Evolutionary conservation across 2,113 vertebrate genomes (phyloP), one percentile per base, ranked within the genome.

Genomic region (Engraulis encrasicolus): DNA sequence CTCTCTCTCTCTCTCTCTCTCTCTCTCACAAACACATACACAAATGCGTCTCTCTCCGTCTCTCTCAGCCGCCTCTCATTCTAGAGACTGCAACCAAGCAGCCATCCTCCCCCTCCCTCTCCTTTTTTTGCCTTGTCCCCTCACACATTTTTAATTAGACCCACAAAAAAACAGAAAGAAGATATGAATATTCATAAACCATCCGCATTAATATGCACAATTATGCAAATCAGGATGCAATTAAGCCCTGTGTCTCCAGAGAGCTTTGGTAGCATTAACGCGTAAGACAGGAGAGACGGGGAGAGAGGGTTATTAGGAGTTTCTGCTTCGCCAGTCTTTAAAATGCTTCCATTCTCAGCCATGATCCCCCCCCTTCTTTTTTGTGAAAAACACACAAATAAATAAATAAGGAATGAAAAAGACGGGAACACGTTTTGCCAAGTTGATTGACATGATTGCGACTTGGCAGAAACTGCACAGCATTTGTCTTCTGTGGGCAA

Each of bases 221-320:
- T 97, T 96, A 97, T 99, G 97, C 94, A 99, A 97, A 99, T 98
- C 91, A 96, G 96, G 89, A 91, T 95, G 93, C 96, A 96, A 96
- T 99, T 99, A 99, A 98, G 96, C 96, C 91, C 88, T 91, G 92
- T 94, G 94, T 95, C 95, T 95, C 95, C 91, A 89, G 95, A 95
- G 95, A 95, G 94, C 90, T 91, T 92, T 91, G 92, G 92, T 93
- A 92, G 94, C 93, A 93, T 95, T 95, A 95, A 93, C 92, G 93
- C 94, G 93, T 92, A 94, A 94, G 94, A 94, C 92, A 83, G 91
- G 91, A 94, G 92, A 93, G 89, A 93, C 86, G 89, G 92, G 92
- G 94, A 92, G 93, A 92, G 92, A 91, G 94, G 95, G 94, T 94
- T 92, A 89, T 93, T 91, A 91, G 92, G 95, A 94, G 94, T 94